Evolutionary conservation across 2,797 vertebrate species (phyloP), one percentile per base, ranked within the genome.

Genomic region (Echeneis naucrates): DNA sequence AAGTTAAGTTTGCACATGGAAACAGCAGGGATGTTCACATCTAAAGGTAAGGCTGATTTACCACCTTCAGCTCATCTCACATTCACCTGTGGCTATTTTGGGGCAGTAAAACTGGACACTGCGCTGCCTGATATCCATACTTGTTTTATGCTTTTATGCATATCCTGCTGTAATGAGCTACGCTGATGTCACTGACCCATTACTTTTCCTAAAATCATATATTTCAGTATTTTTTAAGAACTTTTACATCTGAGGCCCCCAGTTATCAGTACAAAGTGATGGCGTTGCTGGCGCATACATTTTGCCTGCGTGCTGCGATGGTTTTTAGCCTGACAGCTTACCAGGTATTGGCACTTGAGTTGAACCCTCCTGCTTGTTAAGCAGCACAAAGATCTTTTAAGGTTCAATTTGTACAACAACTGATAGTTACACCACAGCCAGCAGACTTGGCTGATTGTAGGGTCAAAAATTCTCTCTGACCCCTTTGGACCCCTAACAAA

Each of bases 401-500:
- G 57, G 30, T 67, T 72, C 47, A 21, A 37, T 24, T n/a, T 66
- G 68, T 55, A 56, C 37, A 78, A 68, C 42, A 70, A 79, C 77
- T 75, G 76, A 89, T 85, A 73, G 50, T 53, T 60, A 23, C 13
- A 11, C 53, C 69, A 5, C 32, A 32, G 64, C 58, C 44, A 6
- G 52, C 73, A 76, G 69, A 80, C 75, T 73, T 47, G 69, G 75
- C 72, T 87, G 86, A 90, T 86, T 89, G 77, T 83, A 47, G 60
- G 88, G 77, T 82, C 78, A 84, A 56, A 85, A 77, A 81, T 77
- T 73, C 75, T 75, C 80, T 71, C 75, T 87, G 81, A 85, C 87
- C 82, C 75, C 38, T 75, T 68, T 83, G 81, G 85, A 86, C 75
- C 80, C 62, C 84, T 57, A 81, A 91, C 87, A 91, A 92, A 93